A percentile compares a stretch with the other conserved stretches of the same genome.
Evolutionary conservation across 2,797 vertebrate genomes (phyloP).

Genomic region (Macropus fuliginosus): DNA sequence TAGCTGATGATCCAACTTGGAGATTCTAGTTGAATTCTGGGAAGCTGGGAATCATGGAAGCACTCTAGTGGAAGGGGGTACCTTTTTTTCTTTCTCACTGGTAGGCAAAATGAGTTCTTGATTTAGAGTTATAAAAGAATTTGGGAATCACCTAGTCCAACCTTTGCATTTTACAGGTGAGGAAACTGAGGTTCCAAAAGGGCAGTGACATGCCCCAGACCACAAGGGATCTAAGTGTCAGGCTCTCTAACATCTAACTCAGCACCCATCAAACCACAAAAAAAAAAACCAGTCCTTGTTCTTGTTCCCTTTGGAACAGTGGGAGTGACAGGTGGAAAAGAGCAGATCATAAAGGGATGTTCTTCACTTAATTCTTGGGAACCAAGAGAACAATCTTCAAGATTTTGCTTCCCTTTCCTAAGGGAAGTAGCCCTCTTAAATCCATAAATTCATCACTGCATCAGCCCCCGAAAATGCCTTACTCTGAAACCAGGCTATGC

Average conservation of each 20-base stretch:
- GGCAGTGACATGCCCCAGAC: neutral
- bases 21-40: neutral
- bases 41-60: neutral
- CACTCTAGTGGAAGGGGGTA: neutral
- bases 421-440: neutral
- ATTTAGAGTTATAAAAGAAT: neutral
- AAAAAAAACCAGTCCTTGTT: neutral
- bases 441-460: neutral
- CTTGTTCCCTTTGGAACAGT: neutral
- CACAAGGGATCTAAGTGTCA: neutral
- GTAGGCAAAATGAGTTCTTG: neutral
- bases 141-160: neutral
- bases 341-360: neutral
- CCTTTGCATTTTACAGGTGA: neutral
- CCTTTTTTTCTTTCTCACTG: neutral
- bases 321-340: neutral
- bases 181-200: neutral
- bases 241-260: neutral
- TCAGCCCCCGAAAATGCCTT: neutral
- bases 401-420: neutral
- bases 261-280: neutral
- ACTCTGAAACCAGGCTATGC: constrained; percentile 25
- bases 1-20: neutral
- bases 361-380: neutral
- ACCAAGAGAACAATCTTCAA: neutral